A percentile compares a stretch with the other conserved stretches of the same genome.
Evolutionary conservation across 2,888 invertebrate species (phyloP).

Genomic region (Atethmia centrago): DNA sequence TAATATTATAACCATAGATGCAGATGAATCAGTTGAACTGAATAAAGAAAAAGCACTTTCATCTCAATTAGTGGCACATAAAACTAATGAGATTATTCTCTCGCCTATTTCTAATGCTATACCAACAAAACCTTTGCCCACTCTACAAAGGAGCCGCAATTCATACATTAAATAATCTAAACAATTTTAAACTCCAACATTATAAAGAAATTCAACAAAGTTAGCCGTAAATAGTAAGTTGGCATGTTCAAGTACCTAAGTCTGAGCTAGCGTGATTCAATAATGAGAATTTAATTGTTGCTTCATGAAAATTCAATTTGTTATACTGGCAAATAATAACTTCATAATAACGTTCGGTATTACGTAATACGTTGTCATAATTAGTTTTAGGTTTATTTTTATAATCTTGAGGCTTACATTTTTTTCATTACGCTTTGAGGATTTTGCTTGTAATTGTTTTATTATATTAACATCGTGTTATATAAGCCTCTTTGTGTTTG

Average conservation of each 20-base stretch:
- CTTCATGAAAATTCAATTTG: slow-evolving; percentile 81
- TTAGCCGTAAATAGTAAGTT: slow-evolving; percentile 67
- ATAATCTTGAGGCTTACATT: background rate
- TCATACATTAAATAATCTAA: background rate
- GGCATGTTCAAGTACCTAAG: slow-evolving; percentile 71
- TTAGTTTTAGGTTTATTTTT: slow-evolving; percentile 41
- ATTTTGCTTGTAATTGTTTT: background rate
- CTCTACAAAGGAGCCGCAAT: background rate
- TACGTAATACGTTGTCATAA: slow-evolving; percentile 38
- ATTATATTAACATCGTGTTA: background rate
- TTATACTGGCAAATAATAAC: slow-evolving; percentile 71
- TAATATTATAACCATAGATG: too few relatives aligned
- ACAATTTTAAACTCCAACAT: slow-evolving; percentile 36
- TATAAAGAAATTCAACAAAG: slow-evolving; percentile 49
- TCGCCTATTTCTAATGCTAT: background rate
- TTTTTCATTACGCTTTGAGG: background rate
- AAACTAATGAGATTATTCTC: background rate
- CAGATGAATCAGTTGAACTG: background rate
- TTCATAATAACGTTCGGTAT: slow-evolving; percentile 65
- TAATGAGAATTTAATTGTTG: slow-evolving; percentile 81
- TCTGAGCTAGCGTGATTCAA: slow-evolving; percentile 73
- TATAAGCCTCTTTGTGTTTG: background rate
- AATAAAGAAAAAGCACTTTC: background rate
- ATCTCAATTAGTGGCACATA: background rate
- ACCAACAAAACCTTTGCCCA: background rate